Base-by-base conservation (phyloP, 2,888 invertebrate species). In the Mesoligia furuncula region DNA sequence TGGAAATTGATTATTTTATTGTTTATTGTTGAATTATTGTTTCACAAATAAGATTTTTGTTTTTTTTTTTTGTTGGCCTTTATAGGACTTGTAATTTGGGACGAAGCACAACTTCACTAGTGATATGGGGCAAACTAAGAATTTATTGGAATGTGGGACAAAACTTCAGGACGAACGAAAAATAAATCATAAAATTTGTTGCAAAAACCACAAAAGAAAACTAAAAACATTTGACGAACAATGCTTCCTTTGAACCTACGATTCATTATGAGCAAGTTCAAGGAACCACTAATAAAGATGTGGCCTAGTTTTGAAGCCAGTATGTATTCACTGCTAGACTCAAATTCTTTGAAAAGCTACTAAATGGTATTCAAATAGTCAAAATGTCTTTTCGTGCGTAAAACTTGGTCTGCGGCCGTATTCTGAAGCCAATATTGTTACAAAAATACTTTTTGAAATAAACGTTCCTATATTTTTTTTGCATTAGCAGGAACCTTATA, bases 321-420 rank as follows among this genome's bases (percentile, higher is more conserved):
- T 71, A 67, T 72, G 61, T 66, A 75, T 79, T 77, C 67, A 70
- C 57, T 61, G 17, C 66, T 62, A 85, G 77, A 71, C 73, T 77
- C 87, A 81, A 88, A 89, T 87, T 87, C 90, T 87, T 75, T 78
- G 87, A 87, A 87, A 86, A 87, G 71, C 74, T 80, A 85, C 90
- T 90, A 91, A 92, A 88, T 91, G 90, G 85, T 91, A 91, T 91
- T 91, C 90, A 93, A 93, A 92, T 89, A 88, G 79, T 79, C 85
- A 79, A 89, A 90, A 89, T 83, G 84, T 86, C 76, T 85, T 84
- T 87, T 87, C 89, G 85, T 83, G 89, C 87, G 84, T 88, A 81
- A 89, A 88, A 85, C 77, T 81, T 81, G 67, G 79, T 73, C 73
- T 75, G 86, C 59, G 70, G 88, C 62, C 87, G 70, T 91, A 92